Percentiles rank a stretch among this genome's conserved stretches.
These are phyloP conservation scores for Ctenochaetus hawaiiensis DNA, from an alignment of 2,797 vertebrate species.

Conservation along the genomic window DNA sequence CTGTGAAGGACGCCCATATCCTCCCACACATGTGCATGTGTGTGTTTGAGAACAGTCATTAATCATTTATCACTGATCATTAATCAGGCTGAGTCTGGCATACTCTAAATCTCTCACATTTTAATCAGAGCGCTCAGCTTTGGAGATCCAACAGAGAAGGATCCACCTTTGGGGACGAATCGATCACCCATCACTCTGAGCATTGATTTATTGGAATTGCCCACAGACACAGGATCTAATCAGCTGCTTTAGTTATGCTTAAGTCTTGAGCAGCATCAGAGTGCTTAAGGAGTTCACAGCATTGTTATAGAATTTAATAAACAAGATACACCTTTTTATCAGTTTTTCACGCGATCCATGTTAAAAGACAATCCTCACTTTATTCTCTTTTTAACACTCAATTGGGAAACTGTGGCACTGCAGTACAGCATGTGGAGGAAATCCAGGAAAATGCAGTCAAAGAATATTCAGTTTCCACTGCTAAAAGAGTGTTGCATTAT, in stretches of 20 bases:
- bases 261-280: neutral
- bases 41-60: slow-evolving; percentile 7
- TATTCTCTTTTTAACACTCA: slow-evolving; percentile 17
- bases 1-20: neutral
- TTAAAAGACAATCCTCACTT: neutral
- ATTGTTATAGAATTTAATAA: slow-evolving; percentile 12
- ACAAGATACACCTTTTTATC: slow-evolving; percentile 2
- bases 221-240: slow-evolving; percentile 44
- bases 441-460: neutral
- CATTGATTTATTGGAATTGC: slow-evolving; percentile 60
- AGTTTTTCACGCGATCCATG: neutral
- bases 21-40: slow-evolving; percentile 4
- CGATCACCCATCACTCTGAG: slow-evolving; percentile 58
- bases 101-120: slow-evolving; percentile 59
- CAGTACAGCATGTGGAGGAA: neutral
- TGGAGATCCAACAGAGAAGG: slow-evolving; percentile 42
- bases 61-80: slow-evolving; percentile 10
- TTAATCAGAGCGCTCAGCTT: slow-evolving; percentile 60
- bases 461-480: neutral
- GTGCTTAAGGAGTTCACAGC: neutral
- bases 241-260: slow-evolving; percentile 34
- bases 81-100: slow-evolving; percentile 53
- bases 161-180: slow-evolving; percentile 48
- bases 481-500: neutral
- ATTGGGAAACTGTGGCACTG: neutral